phyloP scores from a whole-genome alignment of 2,797 vertebrate genomes.

The Tolypeutes matacus region DNA sequence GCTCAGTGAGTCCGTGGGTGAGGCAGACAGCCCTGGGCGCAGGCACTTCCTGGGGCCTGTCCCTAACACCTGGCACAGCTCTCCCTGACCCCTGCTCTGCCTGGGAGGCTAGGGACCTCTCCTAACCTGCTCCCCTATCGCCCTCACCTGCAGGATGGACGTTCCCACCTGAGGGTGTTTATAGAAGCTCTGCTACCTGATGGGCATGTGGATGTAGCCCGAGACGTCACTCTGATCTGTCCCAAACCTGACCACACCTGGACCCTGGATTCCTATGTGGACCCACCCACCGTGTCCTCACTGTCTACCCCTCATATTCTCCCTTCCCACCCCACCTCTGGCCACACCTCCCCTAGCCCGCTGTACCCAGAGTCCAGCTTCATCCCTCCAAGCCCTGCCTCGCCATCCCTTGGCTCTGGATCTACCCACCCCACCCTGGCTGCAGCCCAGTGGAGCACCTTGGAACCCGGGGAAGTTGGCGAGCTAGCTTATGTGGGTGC shows the following conservation, averaged over 20 bases:
- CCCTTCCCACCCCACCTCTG: accelerated
- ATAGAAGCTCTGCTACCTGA: constrained; percentile 77
- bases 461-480: neutral
- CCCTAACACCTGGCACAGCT: neutral
- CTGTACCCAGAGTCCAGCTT: neutral
- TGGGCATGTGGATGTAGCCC: accelerated
- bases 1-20: neutral
- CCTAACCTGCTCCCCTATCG: neutral
- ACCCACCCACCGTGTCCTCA: neutral
- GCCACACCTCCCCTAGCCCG: neutral
- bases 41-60: too few relatives aligned
- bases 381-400: accelerated
- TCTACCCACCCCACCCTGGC: neutral
- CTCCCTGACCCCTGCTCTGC: accelerated
- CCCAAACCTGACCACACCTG: neutral
- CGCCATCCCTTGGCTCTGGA: accelerated
- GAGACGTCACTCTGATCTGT: constrained; percentile 82
- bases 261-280: neutral
- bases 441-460: neutral
- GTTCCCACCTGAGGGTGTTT: constrained; percentile 67
- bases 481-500: neutral
- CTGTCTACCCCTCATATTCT: accelerated
- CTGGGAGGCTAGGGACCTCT: neutral
- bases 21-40: too few relatives aligned
- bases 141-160: constrained; percentile 71